These are phyloP conservation scores for Sebastes paucispinis DNA, from an alignment of 2,797 vertebrate species.

Conservation along the genomic window DNA sequence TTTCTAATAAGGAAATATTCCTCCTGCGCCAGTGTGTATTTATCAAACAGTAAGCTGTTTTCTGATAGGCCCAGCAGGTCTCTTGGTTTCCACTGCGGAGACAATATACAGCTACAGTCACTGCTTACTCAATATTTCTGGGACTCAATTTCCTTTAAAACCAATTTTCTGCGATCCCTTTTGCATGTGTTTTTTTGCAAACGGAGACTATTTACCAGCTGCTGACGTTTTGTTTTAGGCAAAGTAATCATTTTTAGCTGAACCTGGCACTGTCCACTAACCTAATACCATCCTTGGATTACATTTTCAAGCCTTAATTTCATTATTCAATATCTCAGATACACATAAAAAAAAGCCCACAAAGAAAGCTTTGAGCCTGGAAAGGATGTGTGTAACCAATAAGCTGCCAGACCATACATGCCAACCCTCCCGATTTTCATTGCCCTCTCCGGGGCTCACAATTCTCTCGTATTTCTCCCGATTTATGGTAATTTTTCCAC, in stretches of 20 bases:
- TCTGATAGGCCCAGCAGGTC: constrained; percentile 63
- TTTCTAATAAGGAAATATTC: constrained; percentile 80
- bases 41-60: constrained; percentile 63
- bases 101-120: constrained; percentile 40
- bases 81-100: constrained; percentile 53
- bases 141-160: constrained; percentile 73
- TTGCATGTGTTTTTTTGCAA: constrained; percentile 48
- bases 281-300: constrained; percentile 21
- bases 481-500: too few species aligned
- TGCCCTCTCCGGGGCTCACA: too few species aligned
- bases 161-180: constrained; percentile 62
- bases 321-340: constrained; percentile 16
- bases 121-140: constrained; percentile 67
- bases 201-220: constrained; percentile 60
- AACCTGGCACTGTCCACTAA: constrained; percentile 23
- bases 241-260: constrained; percentile 34
- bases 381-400: not conserved
- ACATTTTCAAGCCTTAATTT: constrained; percentile 18
- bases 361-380: not conserved
- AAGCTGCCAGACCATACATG: too few species aligned
- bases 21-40: constrained; percentile 71
- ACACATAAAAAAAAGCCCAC: constrained; percentile 18
- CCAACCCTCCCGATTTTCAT: too few species aligned
- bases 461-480: too few species aligned
- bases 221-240: constrained; percentile 60